These are phyloP conservation scores for Erythrocercus mccallii DNA, from an alignment of 2,113 vertebrate genomes.

Conservation along the genomic window DNA sequence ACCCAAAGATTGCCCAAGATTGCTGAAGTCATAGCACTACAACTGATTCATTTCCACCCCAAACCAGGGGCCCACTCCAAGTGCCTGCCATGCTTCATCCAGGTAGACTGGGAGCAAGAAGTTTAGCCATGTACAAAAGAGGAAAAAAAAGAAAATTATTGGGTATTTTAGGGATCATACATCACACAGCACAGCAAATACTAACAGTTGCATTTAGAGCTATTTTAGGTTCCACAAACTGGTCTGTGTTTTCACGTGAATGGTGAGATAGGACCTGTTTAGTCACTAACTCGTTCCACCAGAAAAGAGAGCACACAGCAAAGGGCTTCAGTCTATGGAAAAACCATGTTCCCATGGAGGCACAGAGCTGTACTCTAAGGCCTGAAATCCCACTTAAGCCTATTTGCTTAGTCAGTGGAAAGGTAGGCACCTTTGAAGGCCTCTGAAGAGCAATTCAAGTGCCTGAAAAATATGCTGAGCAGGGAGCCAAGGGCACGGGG, in stretches of 20 bases:
- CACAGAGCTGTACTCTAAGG: background rate
- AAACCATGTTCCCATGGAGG: background rate
- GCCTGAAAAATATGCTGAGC: background rate
- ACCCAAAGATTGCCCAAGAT: background rate
- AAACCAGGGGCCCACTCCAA: background rate
- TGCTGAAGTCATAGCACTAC: background rate
- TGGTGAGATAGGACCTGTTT: background rate
- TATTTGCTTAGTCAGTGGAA: constrained; percentile 28
- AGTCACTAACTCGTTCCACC: background rate
- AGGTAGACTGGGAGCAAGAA: background rate
- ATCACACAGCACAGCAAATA: fast-evolving
- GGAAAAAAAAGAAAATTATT: background rate
- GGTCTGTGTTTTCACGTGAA: background rate
- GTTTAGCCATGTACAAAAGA: background rate
- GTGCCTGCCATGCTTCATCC: background rate
- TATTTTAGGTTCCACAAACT: background rate
- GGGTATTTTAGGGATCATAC: background rate
- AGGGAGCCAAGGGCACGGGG: background rate
- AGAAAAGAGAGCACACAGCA: background rate
- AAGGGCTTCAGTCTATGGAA: background rate
- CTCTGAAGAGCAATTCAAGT: constrained; percentile 11
- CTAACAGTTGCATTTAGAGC: background rate
- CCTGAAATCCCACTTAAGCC: constrained; percentile 18
- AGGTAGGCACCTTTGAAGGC: background rate
- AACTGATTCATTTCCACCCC: background rate